These are phyloP conservation scores for Aegotheles bennettii DNA, from an alignment of 2,113 vertebrate genomes.

Conservation along the genomic window DNA sequence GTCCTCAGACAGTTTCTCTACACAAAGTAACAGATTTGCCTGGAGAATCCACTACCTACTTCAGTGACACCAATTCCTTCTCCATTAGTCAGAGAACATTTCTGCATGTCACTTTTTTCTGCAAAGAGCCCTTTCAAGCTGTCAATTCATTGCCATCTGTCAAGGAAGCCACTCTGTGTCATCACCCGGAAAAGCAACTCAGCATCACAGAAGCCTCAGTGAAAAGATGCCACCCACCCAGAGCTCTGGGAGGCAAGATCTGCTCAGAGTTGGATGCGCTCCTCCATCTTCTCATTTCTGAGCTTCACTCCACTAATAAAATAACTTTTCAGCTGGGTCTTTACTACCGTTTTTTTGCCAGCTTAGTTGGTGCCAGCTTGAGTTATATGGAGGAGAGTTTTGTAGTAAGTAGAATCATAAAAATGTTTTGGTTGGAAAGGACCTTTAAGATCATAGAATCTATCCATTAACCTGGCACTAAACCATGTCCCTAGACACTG, in stretches of 20 bases:
- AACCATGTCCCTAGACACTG: too few species aligned
- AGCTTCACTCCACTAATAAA: not conserved
- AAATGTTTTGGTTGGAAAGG: too few species aligned
- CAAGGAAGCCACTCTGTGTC: not conserved
- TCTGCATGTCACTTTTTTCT: not conserved
- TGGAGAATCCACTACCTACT: not conserved
- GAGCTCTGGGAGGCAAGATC: not conserved
- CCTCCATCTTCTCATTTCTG: not conserved
- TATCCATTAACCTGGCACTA: too few species aligned
- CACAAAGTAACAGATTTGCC: not conserved
- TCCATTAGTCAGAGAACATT: not conserved
- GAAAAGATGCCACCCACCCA: not conserved
- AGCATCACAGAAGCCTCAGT: not conserved
- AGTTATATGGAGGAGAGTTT: not conserved
- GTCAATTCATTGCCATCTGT: not conserved
- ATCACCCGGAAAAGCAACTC: not conserved
- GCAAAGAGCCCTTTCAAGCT: not conserved
- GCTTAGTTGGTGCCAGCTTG: too few species aligned
- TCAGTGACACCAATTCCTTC: not conserved
- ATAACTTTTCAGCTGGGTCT: not conserved
- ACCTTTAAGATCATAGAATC: too few species aligned
- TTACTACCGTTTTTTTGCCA: not conserved
- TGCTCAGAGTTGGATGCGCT: not conserved
- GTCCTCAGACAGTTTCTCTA: not conserved
- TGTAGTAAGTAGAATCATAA: too few species aligned